These are phyloP conservation scores for Temnothorax nylanderi DNA, from an alignment of 1,140 invertebrate species.

Conservation along the genomic window DNA sequence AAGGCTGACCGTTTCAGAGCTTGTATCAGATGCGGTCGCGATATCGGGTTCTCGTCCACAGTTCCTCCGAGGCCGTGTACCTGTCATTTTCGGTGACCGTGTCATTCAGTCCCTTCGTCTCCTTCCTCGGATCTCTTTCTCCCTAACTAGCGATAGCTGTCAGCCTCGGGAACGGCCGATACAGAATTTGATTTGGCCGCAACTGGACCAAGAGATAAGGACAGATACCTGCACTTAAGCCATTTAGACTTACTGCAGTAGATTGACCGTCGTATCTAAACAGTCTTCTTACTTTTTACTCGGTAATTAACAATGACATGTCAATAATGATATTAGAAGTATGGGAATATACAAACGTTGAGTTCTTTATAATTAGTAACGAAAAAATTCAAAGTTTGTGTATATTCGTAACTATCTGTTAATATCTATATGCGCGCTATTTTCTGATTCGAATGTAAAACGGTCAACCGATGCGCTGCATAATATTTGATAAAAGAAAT, in stretches of 20 bases:
- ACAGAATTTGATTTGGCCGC: constrained; percentile 59
- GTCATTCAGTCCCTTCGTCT: constrained; percentile 78
- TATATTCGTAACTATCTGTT: background rate
- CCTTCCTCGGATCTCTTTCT: constrained; percentile 68
- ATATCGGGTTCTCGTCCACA: constrained; percentile 80
- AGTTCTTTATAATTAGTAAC: constrained; percentile 1
- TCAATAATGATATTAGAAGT: background rate
- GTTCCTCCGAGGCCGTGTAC: constrained; percentile 82
- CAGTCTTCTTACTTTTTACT: background rate
- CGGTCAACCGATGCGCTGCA: background rate
- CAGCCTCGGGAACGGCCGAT: constrained; percentile 63
- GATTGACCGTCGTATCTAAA: constrained; percentile 1
- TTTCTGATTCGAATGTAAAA: background rate
- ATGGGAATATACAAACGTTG: background rate
- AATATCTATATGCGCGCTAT: background rate
- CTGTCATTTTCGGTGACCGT: constrained; percentile 85
- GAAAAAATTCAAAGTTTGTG: background rate
- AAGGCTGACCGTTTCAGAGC: constrained; percentile 78
- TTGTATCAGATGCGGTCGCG: constrained; percentile 84
- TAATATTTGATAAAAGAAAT: background rate
- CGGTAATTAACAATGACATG: background rate
- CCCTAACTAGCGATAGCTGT: constrained; percentile 65
- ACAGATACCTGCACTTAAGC: constrained; percentile 67
- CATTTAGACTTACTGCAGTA: constrained; percentile 42
- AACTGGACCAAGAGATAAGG: constrained; percentile 68